Percentiles rank a stretch among this genome's conserved stretches.
These are phyloP conservation scores for Caenorhabditis tropicalis DNA, from an alignment of 1,140 invertebrate species.

Conservation along the genomic window DNA sequence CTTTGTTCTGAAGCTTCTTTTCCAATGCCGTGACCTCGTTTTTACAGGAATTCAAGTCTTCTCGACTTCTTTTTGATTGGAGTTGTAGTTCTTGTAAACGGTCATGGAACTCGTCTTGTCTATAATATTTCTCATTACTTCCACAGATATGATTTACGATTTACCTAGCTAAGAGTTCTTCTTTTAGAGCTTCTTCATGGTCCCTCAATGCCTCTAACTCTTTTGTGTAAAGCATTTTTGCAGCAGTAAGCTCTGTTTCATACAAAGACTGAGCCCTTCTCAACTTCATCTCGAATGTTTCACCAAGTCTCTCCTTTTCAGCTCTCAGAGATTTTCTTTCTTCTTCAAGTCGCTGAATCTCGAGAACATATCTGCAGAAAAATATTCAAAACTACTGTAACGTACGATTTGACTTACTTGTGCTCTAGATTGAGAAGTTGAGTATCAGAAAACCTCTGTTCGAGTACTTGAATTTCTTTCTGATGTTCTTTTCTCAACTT, in stretches of 20 bases:
- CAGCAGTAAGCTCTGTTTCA: constrained; percentile 68
- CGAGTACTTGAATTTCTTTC: constrained; percentile 69
- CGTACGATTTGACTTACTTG: constrained; percentile 59
- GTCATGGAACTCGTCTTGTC: constrained; percentile 71
- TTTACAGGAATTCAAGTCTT: constrained; percentile 65
- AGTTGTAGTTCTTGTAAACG: constrained; percentile 67
- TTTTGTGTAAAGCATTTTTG: constrained; percentile 68
- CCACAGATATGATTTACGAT: neutral
- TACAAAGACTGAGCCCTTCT: constrained; percentile 68
- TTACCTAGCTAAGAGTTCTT: constrained; percentile 67
- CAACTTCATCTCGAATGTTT: constrained; percentile 70
- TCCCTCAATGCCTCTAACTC: constrained; percentile 70
- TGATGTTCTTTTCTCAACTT: constrained; percentile 71
- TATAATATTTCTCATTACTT: constrained; percentile 23
- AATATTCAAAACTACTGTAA: neutral
- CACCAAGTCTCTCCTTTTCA: constrained; percentile 69
- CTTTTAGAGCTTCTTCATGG: constrained; percentile 71
- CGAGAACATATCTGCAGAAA: constrained; percentile 67
- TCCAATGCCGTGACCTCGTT: constrained; percentile 65
- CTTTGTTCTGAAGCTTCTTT: constrained; percentile 66
- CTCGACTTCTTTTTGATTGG: constrained; percentile 65
- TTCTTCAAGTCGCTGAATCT: constrained; percentile 70
- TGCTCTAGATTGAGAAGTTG: constrained; percentile 70
- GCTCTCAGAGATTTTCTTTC: constrained; percentile 67
- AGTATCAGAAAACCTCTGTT: constrained; percentile 68